These are phyloP conservation scores for Merluccius polli DNA, from an alignment of 2,797 vertebrate genomes.

Conservation along the genomic window DNA sequence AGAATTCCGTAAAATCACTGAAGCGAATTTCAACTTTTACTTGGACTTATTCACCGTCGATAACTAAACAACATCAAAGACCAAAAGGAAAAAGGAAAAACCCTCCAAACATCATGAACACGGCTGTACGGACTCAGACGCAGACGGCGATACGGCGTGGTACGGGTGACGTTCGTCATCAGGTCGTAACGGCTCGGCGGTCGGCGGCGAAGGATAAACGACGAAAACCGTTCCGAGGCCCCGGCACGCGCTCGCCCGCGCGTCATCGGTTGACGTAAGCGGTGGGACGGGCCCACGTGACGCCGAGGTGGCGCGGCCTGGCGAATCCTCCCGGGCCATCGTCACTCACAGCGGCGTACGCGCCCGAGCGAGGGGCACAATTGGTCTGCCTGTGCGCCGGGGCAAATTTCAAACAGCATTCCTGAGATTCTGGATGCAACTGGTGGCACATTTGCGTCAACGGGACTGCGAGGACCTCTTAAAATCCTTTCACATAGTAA, in stretches of 20 bases:
- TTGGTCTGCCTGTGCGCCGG: constrained; percentile 51
- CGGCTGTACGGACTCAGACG: too few species aligned
- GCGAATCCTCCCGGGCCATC: constrained; percentile 30
- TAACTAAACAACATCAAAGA: too few species aligned
- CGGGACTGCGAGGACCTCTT: constrained; percentile 34
- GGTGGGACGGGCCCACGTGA: constrained; percentile 31
- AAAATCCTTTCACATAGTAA: constrained; percentile 36
- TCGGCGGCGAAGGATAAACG: neutral
- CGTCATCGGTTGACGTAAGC: constrained; percentile 16
- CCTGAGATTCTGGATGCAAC: constrained; percentile 70
- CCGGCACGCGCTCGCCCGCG: constrained; percentile 17
- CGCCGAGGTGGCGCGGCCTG: neutral
- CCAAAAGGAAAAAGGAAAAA: too few species aligned
- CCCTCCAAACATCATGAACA: too few species aligned
- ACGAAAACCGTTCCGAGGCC: neutral
- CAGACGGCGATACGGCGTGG: too few species aligned
- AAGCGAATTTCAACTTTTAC: too few species aligned
- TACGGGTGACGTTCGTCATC: too few species aligned
- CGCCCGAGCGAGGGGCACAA: constrained; percentile 38
- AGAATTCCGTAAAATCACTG: too few species aligned
- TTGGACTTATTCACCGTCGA: too few species aligned
- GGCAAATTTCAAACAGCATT: constrained; percentile 68
- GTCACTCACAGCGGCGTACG: constrained; percentile 26
- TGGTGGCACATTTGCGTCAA: constrained; percentile 70
- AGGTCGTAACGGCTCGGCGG: neutral